These are phyloP conservation scores for Shinisaurus crocodilurus DNA, from an alignment of 2,113 vertebrate genomes.

Conservation along the genomic window DNA sequence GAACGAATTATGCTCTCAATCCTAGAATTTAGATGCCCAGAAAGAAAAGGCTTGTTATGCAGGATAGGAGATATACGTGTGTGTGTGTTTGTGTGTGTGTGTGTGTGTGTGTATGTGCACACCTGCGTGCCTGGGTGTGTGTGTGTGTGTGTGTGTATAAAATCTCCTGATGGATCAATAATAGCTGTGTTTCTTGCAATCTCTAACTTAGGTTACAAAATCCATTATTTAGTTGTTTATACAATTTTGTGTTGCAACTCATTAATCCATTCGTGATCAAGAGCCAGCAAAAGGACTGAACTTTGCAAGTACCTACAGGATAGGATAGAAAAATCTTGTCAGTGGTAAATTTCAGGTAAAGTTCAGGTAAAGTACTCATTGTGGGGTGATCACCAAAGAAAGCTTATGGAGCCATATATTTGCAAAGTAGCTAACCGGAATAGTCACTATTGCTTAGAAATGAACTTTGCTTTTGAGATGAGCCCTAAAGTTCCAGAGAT, in stretches of 20 bases:
- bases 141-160: too few relatives aligned
- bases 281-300: neutral
- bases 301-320: neutral
- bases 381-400: neutral
- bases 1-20: too few relatives aligned
- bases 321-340: neutral
- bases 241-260: neutral
- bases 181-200: neutral
- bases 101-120: too few relatives aligned
- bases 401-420: neutral
- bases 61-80: too few relatives aligned
- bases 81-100: neutral
- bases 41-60: neutral
- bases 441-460: neutral
- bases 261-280: neutral
- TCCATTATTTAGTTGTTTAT: neutral
- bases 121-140: too few relatives aligned
- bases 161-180: neutral
- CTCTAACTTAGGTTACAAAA: neutral
- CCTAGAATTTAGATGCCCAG: neutral
- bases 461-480: constrained; percentile 21
- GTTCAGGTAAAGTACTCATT: neutral
- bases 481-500: constrained; percentile 22
- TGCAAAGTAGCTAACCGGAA: neutral
- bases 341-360: constrained; percentile 6